A percentile compares a stretch with the other conserved stretches of the same genome.
These are phyloP conservation scores for Phataginus tricuspis DNA, from an alignment of 2,797 vertebrate genomes.

Conservation along the genomic window DNA sequence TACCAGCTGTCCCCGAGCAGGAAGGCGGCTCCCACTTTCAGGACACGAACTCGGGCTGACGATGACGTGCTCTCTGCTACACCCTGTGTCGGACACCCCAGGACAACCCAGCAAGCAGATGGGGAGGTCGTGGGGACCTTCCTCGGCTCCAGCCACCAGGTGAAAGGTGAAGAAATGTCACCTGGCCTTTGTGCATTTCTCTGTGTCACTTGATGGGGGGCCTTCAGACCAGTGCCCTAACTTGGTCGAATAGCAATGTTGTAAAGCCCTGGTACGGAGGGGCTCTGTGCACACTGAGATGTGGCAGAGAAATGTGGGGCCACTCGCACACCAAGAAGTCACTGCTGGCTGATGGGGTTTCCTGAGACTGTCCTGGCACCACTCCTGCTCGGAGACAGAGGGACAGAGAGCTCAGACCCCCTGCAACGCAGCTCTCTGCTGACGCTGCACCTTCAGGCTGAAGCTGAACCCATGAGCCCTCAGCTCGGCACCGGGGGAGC, in stretches of 20 bases:
- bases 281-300: fast-evolving
- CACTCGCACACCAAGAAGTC: not conserved
- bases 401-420: too few relatives aligned
- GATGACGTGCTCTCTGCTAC: not conserved
- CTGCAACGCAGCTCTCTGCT: fast-evolving
- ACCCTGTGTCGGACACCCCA: fast-evolving
- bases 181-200: not conserved
- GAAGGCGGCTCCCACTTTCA: not conserved
- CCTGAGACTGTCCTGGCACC: fast-evolving
- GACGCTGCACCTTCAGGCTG: fast-evolving
- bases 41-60: not conserved
- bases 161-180: not conserved
- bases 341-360: not conserved
- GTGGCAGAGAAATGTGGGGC: fast-evolving
- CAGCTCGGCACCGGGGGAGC: not conserved
- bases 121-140: not conserved
- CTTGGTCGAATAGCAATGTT: not conserved
- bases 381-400: fast-evolving
- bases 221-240: not conserved
- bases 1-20: not conserved
- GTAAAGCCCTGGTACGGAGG: not conserved
- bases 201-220: not conserved
- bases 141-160: constrained; percentile 12
- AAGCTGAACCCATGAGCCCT: not conserved
- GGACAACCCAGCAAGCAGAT: fast-evolving